Percentiles rank a stretch among this genome's conserved stretches.
These are phyloP conservation scores for Dryadula phaetusa DNA, from an alignment of 2,888 invertebrate genomes.

Conservation along the genomic window DNA sequence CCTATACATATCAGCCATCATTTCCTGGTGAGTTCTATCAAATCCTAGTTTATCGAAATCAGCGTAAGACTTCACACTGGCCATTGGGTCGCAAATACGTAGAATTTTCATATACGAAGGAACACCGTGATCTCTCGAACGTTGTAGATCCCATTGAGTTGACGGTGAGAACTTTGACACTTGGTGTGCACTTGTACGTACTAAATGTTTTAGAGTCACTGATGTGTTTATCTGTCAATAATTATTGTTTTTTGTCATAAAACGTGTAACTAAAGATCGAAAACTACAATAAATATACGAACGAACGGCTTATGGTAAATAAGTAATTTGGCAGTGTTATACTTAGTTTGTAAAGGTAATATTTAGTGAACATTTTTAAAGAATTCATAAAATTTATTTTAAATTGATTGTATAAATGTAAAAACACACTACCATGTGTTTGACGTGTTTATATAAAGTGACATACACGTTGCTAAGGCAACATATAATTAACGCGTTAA, in stretches of 20 bases:
- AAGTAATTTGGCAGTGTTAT: no score
- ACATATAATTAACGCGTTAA: no score
- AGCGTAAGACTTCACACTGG: conserved; percentile 80
- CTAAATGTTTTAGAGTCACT: conserved; percentile 85
- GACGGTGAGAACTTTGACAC: conserved; percentile 84
- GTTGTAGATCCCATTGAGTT: conserved; percentile 77
- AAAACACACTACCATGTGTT: no score
- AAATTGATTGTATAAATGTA: no score
- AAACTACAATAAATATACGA: no score
- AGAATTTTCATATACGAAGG: conserved; percentile 89
- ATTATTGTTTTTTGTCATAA: neutral
- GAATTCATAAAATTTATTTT: no score
- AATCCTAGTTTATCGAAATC: conserved; percentile 85
- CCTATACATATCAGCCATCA: conserved; percentile 88
- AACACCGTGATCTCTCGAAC: conserved; percentile 91
- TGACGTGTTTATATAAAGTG: no score
- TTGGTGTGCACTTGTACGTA: conserved; percentile 86
- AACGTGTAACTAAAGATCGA: no score
- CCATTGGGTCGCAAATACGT: conserved; percentile 86
- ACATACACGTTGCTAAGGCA: no score
- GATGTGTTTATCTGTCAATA: conserved; percentile 82
- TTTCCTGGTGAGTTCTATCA: conserved; percentile 84
- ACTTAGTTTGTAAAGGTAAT: no score
- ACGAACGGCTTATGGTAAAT: no score
- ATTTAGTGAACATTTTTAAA: no score